phyloP scores from a whole-genome alignment of 2,113 vertebrate species.

The Pica pica region DNA sequence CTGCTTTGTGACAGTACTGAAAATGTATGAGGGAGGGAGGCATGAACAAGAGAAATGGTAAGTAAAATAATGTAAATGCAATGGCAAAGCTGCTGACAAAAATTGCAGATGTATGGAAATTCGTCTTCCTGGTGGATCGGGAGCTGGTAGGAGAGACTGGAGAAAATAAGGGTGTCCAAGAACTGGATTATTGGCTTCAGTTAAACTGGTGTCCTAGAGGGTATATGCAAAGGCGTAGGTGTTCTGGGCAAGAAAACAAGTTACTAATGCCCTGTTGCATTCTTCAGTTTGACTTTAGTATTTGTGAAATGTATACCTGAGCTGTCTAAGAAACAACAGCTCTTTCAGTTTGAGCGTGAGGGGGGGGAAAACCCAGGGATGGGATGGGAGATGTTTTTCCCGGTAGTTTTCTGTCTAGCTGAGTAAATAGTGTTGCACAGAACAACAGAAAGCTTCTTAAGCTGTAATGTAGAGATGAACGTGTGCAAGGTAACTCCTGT shows the following conservation, averaged over 20 bases:
- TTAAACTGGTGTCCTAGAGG: background rate
- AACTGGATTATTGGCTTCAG: background rate
- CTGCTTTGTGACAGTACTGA: background rate
- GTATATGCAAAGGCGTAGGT: background rate
- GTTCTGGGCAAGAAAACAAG: background rate
- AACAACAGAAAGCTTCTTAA: background rate
- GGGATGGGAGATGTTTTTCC: background rate
- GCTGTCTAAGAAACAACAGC: background rate
- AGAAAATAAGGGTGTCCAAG: background rate
- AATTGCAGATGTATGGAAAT: background rate
- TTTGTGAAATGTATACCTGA: background rate
- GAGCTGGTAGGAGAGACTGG: background rate
- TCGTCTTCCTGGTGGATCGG: rapidly evolving
- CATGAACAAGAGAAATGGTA: background rate
- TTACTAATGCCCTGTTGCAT: background rate
- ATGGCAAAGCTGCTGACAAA: background rate
- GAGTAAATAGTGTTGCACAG: background rate
- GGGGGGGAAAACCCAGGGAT: rapidly evolving
- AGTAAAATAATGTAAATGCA: background rate
- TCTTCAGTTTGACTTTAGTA: background rate
- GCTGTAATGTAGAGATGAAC: background rate
- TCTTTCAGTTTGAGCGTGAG: background rate
- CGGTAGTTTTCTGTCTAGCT: background rate
- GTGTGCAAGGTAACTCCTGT: background rate
- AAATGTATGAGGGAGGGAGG: background rate